phyloP scores from a whole-genome alignment of 1,140 invertebrate genomes.

The Drosophila sturtevanti region DNA sequence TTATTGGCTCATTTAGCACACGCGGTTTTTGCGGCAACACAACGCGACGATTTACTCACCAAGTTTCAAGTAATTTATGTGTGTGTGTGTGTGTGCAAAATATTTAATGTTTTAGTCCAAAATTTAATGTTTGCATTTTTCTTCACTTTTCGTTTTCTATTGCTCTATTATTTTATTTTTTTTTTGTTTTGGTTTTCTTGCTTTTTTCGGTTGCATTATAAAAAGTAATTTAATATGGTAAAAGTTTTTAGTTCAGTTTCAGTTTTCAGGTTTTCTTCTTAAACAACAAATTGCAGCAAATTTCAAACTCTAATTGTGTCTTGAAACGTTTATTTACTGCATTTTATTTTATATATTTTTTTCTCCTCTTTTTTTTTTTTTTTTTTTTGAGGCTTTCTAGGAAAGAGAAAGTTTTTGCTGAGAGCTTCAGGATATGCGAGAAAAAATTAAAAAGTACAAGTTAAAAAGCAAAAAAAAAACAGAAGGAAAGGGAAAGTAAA shows the following conservation, averaged over 20 bases:
- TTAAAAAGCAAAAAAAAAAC: not conserved
- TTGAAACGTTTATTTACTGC: conserved; percentile 38
- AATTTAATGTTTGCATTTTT: not conserved
- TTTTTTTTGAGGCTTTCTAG: not conserved
- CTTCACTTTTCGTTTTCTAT: not conserved
- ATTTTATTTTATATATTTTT: conserved; percentile 22
- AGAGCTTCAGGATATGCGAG: not conserved
- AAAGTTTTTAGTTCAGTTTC: not conserved
- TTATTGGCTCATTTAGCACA: conserved; percentile 60
- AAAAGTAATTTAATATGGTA: conserved; percentile 7
- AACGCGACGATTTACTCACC: conserved; percentile 48
- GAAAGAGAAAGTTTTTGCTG: not conserved
- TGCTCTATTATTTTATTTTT: not conserved
- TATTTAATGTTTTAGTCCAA: not conserved
- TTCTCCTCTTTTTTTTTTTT: not conserved
- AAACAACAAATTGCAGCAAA: not conserved
- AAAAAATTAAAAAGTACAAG: not conserved
- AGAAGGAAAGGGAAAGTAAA: not conserved
- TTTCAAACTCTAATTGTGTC: conserved; percentile 8
- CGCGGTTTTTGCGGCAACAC: conserved; percentile 25
- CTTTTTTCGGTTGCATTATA: not conserved
- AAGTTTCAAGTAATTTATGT: conserved; percentile 32
- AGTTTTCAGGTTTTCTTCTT: not conserved
- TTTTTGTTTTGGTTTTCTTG: conserved; percentile 15
- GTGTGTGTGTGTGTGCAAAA: not conserved